Base-by-base conservation (phyloP, 2,888 invertebrate genomes). In the Idaea straminata region DNA sequence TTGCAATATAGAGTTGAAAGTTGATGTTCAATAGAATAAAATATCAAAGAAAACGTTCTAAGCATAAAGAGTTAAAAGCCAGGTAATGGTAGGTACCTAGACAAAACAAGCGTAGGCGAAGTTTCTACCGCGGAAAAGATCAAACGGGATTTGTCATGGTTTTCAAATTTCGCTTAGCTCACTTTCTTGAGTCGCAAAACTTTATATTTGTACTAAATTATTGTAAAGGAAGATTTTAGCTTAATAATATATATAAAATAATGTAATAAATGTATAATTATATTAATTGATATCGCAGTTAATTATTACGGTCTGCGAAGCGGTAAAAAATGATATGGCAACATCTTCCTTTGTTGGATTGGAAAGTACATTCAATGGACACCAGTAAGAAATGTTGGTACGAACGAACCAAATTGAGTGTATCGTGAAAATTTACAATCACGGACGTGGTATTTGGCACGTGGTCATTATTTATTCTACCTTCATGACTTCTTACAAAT, bases 71-170 rank as follows among this genome's bases (percentile, higher is more conserved):
- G 74, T 74, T 74, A 75, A 78, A 80, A 80, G 77, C 79, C 81
- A 83, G 83, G 83, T 85, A 83, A 84, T 83, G 78, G 82, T 74
- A 73, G 75, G 77, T 25, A 25, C 25, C 25, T 25, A 25, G 25
- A 25, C 74, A 66, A 77, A 79, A 77, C 67, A 72, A 76, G 79
- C 79, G 88, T 88, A 83, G 87, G 88, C 78, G 85, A 80, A 72
- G 66, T 61, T 65, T 69, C 60, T 71, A 69, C 74, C 69, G 78
- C 80, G 77, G 81, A 83, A 83, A 79, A 77, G 47, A 77, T 78
- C 73, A 75, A 78, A 78, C 76, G 74, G 72, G 72, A 81, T 81
- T 81, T 74, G 80, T 79, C 76, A 81, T 74, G 80, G 75, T 78
- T 77, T 78, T 79, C 74, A 77, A 76, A 77, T 70, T 66, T 73